Base-by-base conservation (phyloP, 1,140 invertebrate genomes). In the Bombus waltoni region DNA sequence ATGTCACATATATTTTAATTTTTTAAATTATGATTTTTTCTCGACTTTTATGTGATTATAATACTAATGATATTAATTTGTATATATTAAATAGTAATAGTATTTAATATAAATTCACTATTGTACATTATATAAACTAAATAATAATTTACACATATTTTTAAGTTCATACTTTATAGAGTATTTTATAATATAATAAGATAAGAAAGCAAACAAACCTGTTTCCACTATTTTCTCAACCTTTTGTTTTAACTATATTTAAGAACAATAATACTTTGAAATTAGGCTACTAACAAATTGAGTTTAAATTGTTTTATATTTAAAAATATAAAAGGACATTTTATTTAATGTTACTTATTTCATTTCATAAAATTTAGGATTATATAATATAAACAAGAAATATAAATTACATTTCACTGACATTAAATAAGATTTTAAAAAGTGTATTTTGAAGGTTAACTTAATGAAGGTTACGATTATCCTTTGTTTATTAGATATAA, bases 381-480 rank as follows among this genome's bases (percentile, higher is more conserved):
- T 53, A 28, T 25, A 75, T 22, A 62, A 65, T 42, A 65, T 35
- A 38, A 66, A 53, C 28, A 25, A 35, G 13, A 9, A 28, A 38
- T 74, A 3, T 40, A 59, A 59, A 32, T 59, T 44, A 10, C 22
- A 47, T 28, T 22, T 38, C 8, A 42, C 2, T 35, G 47, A 3
- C 28, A 68, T 71, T 3, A 65, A 85, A 80, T 1, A 9, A 53
- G 72, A 73, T 72, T 8, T 53, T 72, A 62, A 65, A 72, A 77
- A 44, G 11, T 32, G 3, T 25, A 47, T 47, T 62, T 78, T 18
- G 40, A 85, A 85, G 68, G 83, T 80, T 85, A 85, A 85, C 83
- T 42, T 59, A 85, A 80, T 53, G 40, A 85, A 80, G 42, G 77
- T 73, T 85, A 85, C 32, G 65, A 25, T 71, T 53, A 85, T 53